Base-by-base conservation (phyloP, 2,113 vertebrate genomes). In the Perognathus longimembris region DNA sequence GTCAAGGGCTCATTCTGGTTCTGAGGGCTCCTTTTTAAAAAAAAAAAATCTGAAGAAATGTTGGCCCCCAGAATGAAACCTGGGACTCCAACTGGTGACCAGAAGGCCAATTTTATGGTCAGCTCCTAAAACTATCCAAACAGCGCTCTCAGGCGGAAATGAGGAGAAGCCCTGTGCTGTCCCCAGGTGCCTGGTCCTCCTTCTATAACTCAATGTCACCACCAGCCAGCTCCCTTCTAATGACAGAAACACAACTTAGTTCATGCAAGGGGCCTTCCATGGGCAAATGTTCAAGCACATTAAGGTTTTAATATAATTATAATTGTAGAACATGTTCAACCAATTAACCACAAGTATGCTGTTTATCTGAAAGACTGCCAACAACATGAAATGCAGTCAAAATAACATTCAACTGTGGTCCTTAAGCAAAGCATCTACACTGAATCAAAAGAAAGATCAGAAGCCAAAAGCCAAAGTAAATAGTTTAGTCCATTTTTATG, bases 271-370 rank as follows among this genome's bases (percentile, higher is more conserved):
- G 97, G 97, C 96, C 96, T 83, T n/a, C 80, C 64, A 87, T 77
- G 97, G 97, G 97, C 97, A 97, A 97, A 96, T 77, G 95, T 97
- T 98, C 96, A 97, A 98, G 93, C 92, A 93, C 93, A 96, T 98
- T 97, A 98, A 14, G 0, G 95, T 79, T 97, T 97, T 98, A 97
- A 98, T 97, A 98, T 87, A 97, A 97, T 97, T 97, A 97, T 97
- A 98, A 97, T 97, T 95, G 96, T 96, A 97, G 96, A 97, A 97
- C 96, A 97, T 95, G 94, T 88, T 97, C 97, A 97, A 97, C 97
- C 97, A 98, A 98, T 98, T 97, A 98, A 97, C 96, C 93, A 96
- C 97, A 98, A 98, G 96, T 98, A 97, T 97, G 97, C 90, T 98
- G 97, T 98, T 98, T 97, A 97, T 97, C 96, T 97, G 97, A 98